Conservation (phyloP, 2,888 invertebrate species). For the Vesta saturnalis region DNA sequence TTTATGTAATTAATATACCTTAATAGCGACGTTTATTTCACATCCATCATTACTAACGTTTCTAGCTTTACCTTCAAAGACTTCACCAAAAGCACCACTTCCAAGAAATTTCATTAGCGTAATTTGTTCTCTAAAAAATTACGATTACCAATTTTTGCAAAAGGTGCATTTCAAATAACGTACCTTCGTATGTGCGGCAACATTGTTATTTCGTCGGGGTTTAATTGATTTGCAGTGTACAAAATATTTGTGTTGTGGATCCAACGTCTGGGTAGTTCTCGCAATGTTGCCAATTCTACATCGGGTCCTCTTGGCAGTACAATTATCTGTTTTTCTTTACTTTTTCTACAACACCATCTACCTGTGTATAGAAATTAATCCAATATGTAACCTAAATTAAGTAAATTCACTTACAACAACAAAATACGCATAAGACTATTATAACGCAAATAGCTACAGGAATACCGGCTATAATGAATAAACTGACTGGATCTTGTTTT, state of each 20-base stretch:
- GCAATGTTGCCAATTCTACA: conserved; percentile 85
- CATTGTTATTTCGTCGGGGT: conserved; percentile 70
- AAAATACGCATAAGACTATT: conserved; percentile 61
- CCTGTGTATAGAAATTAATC: conserved; percentile 33
- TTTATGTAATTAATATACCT: conserved; percentile 65
- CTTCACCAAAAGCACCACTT: conserved; percentile 97
- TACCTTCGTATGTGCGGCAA: conserved; percentile 84
- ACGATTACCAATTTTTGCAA: background rate
- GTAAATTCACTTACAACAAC: conserved; percentile 59
- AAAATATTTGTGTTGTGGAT: conserved; percentile 86
- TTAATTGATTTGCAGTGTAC: conserved; percentile 71
- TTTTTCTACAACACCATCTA: conserved; percentile 64
- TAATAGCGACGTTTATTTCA: conserved; percentile 89
- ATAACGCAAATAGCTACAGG: conserved; percentile 65
- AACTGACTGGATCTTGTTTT: conserved; percentile 63
- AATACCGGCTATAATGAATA: conserved; percentile 71
- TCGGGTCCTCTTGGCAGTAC: conserved; percentile 66
- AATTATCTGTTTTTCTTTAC: conserved; percentile 68
- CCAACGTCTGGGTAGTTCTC: conserved; percentile 79
- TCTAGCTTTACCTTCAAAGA: conserved; percentile 89
- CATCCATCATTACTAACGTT: conserved; percentile 63
- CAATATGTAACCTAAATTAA: background rate
- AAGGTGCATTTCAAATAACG: background rate
- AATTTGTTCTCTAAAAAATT: conserved; percentile 73
- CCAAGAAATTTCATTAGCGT: conserved; percentile 90